Evolutionary conservation across 2,888 invertebrate genomes (phyloP).

Genomic region (Himalopsyche anomala): DNA sequence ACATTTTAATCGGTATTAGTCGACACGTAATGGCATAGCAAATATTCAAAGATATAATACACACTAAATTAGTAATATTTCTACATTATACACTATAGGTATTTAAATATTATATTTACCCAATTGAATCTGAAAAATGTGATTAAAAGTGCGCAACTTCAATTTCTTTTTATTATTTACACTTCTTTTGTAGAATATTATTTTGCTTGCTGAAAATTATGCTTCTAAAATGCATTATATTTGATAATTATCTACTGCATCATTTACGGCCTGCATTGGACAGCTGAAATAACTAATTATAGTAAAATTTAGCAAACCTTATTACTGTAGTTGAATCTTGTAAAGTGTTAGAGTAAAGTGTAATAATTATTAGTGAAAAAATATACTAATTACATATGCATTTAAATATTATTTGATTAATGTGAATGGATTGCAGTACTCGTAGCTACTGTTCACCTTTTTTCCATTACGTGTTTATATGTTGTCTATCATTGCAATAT

Average conservation of each 20-base stretch:
- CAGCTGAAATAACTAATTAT: constrained; percentile 1
- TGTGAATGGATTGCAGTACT: too few relatives aligned
- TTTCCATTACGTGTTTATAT: too few relatives aligned
- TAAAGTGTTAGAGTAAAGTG: constrained; percentile 42
- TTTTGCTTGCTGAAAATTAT: constrained; percentile 38
- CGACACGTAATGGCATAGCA: background rate
- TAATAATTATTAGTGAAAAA: constrained; percentile 31
- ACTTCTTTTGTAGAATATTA: background rate
- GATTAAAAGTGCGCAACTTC: background rate
- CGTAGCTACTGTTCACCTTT: too few relatives aligned
- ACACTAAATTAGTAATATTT: background rate
- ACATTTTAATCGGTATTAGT: too few relatives aligned
- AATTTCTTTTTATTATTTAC: background rate
- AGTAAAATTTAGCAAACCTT: constrained; percentile 23
- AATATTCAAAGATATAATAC: background rate
- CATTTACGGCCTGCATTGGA: background rate
- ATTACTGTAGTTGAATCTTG: constrained; percentile 39
- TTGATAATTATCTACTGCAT: constrained; percentile 7
- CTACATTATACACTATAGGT: too few relatives aligned
- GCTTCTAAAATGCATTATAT: constrained; percentile 31
- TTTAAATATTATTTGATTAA: constrained; percentile 39
- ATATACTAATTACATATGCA: constrained; percentile 1
- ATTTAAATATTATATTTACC: background rate
- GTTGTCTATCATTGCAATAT: too few relatives aligned
- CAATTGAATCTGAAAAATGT: constrained; percentile 18